Evolutionary conservation across 2,797 vertebrate species (phyloP), one percentile per base, ranked within the genome.

Genomic region (Australoheros facetus): DNA sequence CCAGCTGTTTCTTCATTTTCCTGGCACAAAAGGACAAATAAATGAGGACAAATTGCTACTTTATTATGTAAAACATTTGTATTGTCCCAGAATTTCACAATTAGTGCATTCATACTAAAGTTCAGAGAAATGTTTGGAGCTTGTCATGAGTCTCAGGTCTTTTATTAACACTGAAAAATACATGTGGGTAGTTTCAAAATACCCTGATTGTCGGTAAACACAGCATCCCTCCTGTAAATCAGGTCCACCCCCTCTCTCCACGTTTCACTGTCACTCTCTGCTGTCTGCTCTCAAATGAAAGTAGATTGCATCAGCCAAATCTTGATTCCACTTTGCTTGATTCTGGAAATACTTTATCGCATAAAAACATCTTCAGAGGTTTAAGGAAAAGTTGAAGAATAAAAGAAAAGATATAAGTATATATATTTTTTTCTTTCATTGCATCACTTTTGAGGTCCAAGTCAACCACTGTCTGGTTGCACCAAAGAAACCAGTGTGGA

Each of bases 401-500:
- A 16, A 9, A 21, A 42, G 11, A 28, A 2, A 48, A 19, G 7
- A 48, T 16, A 48, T 16, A 48, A 8, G 8, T 9, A 34, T 34
- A 34, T 34, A 8, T 34, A 11, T 57, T 76, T 82, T 64, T 17
- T 3, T 14, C n/a, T 66, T 70, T 78, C 7, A 53, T 23, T 66
- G 64, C 13, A 54, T 78, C 11, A 56, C 32, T 56, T 51, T 57
- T 53, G 11, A 60, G 10, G 19, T 79, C 42, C 56, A 64, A 34
- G 28, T 71, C 28, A 73, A 0, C 42, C 56, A 5, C 30, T 9
- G 7, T 76, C 12, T 64, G 10, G 10, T 71, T 77, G 66, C 78
- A 75, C 26, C 21, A n/a, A 70, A 78, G 16, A 64, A 78, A 42
- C 53, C 7, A 14, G 17, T 14, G 58, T 71, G 85, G 88, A 85